These are phyloP conservation scores for Plebejus melissa DNA, from an alignment of 2,888 invertebrate species.

Conservation along the genomic window DNA sequence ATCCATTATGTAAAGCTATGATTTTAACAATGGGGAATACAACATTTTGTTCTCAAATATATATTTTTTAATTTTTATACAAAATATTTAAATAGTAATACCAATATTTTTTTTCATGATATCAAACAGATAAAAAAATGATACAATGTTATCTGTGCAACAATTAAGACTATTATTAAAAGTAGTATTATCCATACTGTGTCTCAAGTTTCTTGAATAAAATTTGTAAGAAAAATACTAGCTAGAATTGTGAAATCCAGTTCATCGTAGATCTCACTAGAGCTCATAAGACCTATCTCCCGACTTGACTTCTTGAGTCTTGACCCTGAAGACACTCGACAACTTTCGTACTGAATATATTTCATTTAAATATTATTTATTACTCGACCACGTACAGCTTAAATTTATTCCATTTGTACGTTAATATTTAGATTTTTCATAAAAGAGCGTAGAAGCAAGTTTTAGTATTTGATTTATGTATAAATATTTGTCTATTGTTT, in stretches of 20 bases:
- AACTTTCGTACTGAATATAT: constrained; percentile 10
- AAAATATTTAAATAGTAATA: too few relatives aligned
- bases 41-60: too few relatives aligned
- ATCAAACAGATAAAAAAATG: too few relatives aligned
- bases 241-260: constrained; percentile 14
- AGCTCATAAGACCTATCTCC: not conserved
- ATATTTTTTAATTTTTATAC: too few relatives aligned
- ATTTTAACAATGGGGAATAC: too few relatives aligned
- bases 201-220: not conserved
- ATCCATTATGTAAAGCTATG: too few relatives aligned
- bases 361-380: constrained; percentile 15
- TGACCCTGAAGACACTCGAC: not conserved
- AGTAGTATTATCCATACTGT: too few relatives aligned
- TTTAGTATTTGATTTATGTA: too few relatives aligned
- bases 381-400: not conserved
- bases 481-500: too few relatives aligned
- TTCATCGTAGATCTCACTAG: not conserved
- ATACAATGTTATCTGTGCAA: too few relatives aligned
- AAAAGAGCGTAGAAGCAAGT: not conserved
- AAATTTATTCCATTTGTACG: not conserved
- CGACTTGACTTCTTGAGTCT: not conserved
- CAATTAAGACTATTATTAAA: too few relatives aligned
- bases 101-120: too few relatives aligned
- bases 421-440: not conserved
- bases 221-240: not conserved